These are phyloP conservation scores for Gavialis gangeticus DNA, from an alignment of 2,113 vertebrate genomes.

Conservation along the genomic window DNA sequence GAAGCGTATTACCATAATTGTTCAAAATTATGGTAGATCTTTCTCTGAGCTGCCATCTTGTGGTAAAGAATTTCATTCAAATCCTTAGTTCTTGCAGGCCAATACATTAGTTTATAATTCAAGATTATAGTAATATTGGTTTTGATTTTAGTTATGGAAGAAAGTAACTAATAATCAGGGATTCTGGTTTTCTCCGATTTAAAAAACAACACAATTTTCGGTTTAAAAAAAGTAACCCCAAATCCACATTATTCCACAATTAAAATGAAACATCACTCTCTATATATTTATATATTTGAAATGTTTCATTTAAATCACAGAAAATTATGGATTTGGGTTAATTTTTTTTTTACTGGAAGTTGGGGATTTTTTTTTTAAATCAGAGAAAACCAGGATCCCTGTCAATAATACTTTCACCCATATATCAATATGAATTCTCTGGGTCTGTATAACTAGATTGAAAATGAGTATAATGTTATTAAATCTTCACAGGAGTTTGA, in stretches of 20 bases:
- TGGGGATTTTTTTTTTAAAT: accelerated
- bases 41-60: accelerated
- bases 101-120: accelerated
- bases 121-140: not conserved
- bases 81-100: accelerated
- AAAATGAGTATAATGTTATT: not conserved
- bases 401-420: not conserved
- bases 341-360: not conserved
- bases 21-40: not conserved
- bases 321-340: not conserved
- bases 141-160: not conserved
- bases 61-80: not conserved
- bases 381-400: not conserved
- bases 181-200: too few species aligned
- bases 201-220: too few species aligned
- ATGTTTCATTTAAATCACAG: not conserved
- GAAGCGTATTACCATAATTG: not conserved
- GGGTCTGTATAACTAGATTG: not conserved
- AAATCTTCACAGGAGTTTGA: not conserved
- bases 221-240: too few species aligned
- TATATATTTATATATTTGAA: not conserved
- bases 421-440: not conserved
- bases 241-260: too few species aligned
- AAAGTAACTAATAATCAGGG: not conserved
- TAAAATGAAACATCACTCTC: too few species aligned